Percentiles rank a stretch among this genome's conserved stretches.
Conservation (phyloP, 2,113 vertebrate genomes). For the Cryptotis parvus region DNA sequence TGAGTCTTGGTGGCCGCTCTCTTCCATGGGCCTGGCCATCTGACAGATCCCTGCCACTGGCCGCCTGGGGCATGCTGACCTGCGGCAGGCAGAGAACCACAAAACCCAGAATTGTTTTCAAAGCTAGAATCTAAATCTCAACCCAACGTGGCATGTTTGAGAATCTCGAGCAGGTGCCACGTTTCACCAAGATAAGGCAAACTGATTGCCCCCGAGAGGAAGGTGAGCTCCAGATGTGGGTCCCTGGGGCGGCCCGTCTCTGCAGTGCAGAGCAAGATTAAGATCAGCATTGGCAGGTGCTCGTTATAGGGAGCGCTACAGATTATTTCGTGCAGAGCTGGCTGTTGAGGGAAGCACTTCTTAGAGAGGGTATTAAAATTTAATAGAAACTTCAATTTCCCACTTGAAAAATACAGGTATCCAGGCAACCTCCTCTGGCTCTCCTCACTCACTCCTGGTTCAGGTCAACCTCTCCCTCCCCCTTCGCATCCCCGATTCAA, state of each 20-base stretch:
- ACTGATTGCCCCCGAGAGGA: conserved; percentile 65
- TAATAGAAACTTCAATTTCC: conserved; percentile 82
- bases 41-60: conserved; percentile 68
- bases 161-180: conserved; percentile 73
- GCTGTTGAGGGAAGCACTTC: conserved; percentile 59
- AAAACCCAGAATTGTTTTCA: conserved; percentile 68
- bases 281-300: conserved; percentile 64
- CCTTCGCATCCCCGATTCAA: conserved; percentile 43
- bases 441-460: conserved; percentile 56
- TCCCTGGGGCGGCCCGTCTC: conserved; percentile 42
- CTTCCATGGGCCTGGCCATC: conserved; percentile 43
- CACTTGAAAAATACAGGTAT: conserved; percentile 70
- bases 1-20: conserved; percentile 43
- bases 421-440: conserved; percentile 52
- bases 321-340: conserved; percentile 57
- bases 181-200: conserved; percentile 74
- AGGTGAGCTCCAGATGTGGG: conserved; percentile 64
- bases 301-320: conserved; percentile 11
- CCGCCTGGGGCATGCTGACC: conserved; percentile 44
- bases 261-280: conserved; percentile 22
- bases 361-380: conserved; percentile 80
- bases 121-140: conserved; percentile 74
- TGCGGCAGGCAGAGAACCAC: conserved; percentile 27
- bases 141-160: conserved; percentile 55
- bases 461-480: conserved; percentile 30